Evolutionary conservation across 1,140 invertebrate genomes (phyloP), one percentile per base, ranked within the genome.

Genomic region (Goniozus legneri): DNA sequence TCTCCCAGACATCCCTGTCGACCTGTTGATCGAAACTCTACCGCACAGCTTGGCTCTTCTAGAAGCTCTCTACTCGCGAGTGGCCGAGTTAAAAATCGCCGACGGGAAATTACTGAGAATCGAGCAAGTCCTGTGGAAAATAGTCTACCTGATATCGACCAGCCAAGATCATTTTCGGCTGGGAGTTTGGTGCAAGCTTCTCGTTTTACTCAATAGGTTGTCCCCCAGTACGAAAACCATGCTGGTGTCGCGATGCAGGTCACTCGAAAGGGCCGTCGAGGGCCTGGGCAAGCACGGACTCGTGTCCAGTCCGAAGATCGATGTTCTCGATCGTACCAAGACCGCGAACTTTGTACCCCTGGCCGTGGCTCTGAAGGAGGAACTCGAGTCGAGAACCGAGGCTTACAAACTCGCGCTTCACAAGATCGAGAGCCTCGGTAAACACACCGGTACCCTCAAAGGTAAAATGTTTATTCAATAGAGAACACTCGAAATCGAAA

Each of bases 201-300:
- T 79, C 3, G 31, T 47, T 12, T 48, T 43, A 1, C 33, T 61
- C 16, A 24, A 44, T 31, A 56, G 60, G 36, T 47, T 69, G 43
- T 80, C 84, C 13, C 84, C 84, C 0, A 77, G 77, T 51, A 67
- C 83, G 7, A 75, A 77, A 38, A 79, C 77, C 53, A 73, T 72
- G 0, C 65, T 95, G 3, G 73, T 84, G 8, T 78, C 82, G 22
- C 79, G 84, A 18, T 80, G 85, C 35, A 78, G 84, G 44, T 80
- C 87, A 34, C 73, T 96, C 19, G 90, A 93, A 58, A 84, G 85
- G 54, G 90, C 91, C 15, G 83, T 95, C 2, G 87, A 92, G 74
- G 87, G 87, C 31, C 76, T 95, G 18, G 91, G 91, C 1, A 88
- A 90, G 47, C 92, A 96, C 69, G 92, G 93, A 0, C 72, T 95